phyloP scores from a whole-genome alignment of 2,113 vertebrate genomes.

The Bungarus multicinctus region DNA sequence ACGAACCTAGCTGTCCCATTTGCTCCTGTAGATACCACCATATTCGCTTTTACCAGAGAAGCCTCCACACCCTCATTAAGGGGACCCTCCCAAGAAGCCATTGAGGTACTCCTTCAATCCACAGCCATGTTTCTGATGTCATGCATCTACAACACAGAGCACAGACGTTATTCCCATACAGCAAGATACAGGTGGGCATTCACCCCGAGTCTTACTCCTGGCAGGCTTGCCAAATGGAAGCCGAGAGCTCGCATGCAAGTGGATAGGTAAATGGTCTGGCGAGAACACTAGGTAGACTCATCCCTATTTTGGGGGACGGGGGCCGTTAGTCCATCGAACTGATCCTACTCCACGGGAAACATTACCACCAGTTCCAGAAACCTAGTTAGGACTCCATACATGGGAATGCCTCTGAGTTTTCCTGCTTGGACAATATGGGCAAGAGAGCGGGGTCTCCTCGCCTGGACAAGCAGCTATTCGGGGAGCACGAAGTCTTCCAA shows the following conservation, averaged over 20 bases:
- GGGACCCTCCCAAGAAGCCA: neutral
- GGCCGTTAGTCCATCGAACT: neutral
- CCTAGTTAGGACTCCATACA: neutral
- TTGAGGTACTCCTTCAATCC: neutral
- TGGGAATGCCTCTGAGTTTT: neutral
- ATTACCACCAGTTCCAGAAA: neutral
- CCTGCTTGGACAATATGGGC: neutral
- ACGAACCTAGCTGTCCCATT: too few species aligned
- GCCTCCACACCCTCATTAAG: neutral
- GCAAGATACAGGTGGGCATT: accelerated
- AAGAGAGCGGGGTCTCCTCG: accelerated
- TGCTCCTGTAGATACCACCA: too few species aligned
- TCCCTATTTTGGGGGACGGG: neutral
- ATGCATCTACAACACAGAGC: too few species aligned
- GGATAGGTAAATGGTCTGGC: neutral
- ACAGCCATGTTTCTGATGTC: neutral
- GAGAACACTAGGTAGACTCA: neutral
- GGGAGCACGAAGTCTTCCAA: neutral
- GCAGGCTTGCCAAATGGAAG: too few species aligned
- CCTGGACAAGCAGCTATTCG: neutral
- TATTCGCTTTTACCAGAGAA: neutral
- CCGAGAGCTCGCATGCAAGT: neutral
- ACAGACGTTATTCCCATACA: too few species aligned
- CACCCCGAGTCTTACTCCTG: accelerated
- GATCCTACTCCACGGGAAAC: neutral